Conservation (phyloP, 2,797 vertebrate species). For the Cuculus canorus region DNA sequence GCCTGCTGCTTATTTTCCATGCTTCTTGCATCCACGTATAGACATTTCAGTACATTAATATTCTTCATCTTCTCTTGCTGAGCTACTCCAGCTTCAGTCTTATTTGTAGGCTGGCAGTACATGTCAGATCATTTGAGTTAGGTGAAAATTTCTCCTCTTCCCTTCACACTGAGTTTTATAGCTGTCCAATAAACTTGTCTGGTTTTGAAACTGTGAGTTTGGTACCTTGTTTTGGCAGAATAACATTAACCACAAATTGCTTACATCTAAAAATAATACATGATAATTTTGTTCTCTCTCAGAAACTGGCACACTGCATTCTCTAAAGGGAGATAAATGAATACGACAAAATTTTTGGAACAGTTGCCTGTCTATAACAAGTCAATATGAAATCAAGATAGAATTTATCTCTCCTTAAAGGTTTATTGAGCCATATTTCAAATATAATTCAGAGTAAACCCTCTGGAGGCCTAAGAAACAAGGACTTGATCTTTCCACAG, state of each 20-base stretch:
- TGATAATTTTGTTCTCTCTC: conserved; percentile 19
- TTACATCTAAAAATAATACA: conserved; percentile 44
- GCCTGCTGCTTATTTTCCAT: conserved; percentile 32
- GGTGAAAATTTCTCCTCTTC: conserved; percentile 1
- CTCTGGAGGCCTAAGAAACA: neutral
- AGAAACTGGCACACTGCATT: conserved; percentile 5
- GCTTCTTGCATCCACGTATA: neutral
- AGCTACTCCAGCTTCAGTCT: neutral
- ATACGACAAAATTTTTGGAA: conserved; percentile 31
- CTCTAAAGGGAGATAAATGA: conserved; percentile 26
- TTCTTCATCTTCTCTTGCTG: conserved; percentile 15
- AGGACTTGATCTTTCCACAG: neutral
- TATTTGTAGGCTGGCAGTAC: neutral
- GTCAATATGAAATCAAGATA: conserved; percentile 20
- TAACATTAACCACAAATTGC: conserved; percentile 11
- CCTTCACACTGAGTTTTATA: conserved; percentile 1
- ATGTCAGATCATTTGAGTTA: neutral
- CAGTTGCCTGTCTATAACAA: conserved; percentile 22
- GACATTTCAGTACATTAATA: conserved; percentile 16
- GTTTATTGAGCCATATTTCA: neutral
- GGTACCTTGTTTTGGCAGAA: neutral
- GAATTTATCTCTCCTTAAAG: neutral
- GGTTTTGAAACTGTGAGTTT: neutral
- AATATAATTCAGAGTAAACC: neutral
- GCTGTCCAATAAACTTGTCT: neutral